A percentile compares a stretch with the other conserved stretches of the same genome.
phyloP scores from a whole-genome alignment of 2,888 invertebrate genomes.

The Trissolcus brochymenae region DNA sequence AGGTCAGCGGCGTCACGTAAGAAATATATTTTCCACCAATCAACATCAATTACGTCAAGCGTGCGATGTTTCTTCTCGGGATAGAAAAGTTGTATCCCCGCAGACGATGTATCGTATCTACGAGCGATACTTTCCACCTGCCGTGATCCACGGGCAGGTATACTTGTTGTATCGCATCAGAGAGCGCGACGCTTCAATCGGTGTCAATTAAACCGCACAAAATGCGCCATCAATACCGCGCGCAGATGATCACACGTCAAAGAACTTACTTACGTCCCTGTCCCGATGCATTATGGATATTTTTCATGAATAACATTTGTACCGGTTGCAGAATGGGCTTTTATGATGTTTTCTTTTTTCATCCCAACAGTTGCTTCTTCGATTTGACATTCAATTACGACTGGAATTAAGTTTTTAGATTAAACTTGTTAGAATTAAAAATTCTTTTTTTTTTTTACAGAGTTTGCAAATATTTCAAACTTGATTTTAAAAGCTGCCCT shows the following conservation, averaged over 20 bases:
- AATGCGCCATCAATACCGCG: slow-evolving; percentile 15
- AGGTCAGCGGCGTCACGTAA: slow-evolving; percentile 15
- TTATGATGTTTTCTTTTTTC: slow-evolving; percentile 39
- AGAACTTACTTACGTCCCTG: slow-evolving; percentile 46
- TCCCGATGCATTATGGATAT: slow-evolving; percentile 51
- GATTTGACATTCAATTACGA: slow-evolving; percentile 35
- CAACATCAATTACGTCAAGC: slow-evolving; percentile 10
- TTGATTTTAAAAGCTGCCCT: no score
- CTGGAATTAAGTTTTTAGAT: slow-evolving; percentile 1
- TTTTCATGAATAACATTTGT: slow-evolving; percentile 47
- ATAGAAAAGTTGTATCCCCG: not conserved
- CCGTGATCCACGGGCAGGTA: slow-evolving; percentile 1
- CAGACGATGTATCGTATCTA: not conserved
- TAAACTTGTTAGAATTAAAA: not conserved
- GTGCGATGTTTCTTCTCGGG: slow-evolving; percentile 4
- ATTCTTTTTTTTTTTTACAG: slow-evolving; percentile 4
- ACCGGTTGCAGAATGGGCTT: slow-evolving; percentile 32
- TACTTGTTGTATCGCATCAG: slow-evolving; percentile 24
- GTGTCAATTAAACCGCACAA: slow-evolving; percentile 50
- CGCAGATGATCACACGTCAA: slow-evolving; percentile 9
- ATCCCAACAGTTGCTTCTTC: slow-evolving; percentile 36
- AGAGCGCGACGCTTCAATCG: slow-evolving; percentile 31
- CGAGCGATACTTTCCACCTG: slow-evolving; percentile 23
- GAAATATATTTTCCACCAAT: slow-evolving; percentile 6
- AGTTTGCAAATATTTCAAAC: no score